phyloP scores from a whole-genome alignment of 2,797 vertebrate species.

The Bufotes viridis region DNA sequence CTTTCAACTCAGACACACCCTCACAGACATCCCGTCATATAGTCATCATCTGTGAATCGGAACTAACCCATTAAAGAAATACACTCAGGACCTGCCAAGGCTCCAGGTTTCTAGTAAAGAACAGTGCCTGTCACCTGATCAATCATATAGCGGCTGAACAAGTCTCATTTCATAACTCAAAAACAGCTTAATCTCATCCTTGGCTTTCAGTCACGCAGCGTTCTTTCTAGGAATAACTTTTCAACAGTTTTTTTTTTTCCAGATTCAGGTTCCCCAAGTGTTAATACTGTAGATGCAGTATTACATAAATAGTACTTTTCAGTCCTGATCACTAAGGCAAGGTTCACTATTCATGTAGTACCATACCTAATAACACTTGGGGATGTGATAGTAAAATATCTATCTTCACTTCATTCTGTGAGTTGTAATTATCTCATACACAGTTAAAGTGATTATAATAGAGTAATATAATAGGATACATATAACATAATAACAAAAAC shows the following conservation, averaged over 20 bases:
- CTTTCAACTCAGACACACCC: conserved; percentile 29
- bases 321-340: no score
- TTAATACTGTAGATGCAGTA: neutral
- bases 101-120: conserved; percentile 42
- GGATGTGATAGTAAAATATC: no score
- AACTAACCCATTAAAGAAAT: conserved; percentile 50
- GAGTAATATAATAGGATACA: no score
- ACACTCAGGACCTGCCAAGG: conserved; percentile 31
- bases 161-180: conserved; percentile 35
- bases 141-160: conserved; percentile 41
- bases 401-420: no score
- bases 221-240: neutral
- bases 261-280: neutral
- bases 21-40: conserved; percentile 28
- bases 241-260: neutral
- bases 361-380: no score
- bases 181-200: conserved; percentile 38
- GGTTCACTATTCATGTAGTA: no score
- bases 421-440: no score
- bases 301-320: no score
- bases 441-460: no score
- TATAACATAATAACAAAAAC: no score
- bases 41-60: conserved; percentile 41
- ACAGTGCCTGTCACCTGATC: conserved; percentile 44
- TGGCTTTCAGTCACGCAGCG: neutral